A percentile compares a stretch with the other conserved stretches of the same genome.
phyloP scores from a whole-genome alignment of 2,888 invertebrate genomes.

The Mesorhabditis spiculigera region DNA sequence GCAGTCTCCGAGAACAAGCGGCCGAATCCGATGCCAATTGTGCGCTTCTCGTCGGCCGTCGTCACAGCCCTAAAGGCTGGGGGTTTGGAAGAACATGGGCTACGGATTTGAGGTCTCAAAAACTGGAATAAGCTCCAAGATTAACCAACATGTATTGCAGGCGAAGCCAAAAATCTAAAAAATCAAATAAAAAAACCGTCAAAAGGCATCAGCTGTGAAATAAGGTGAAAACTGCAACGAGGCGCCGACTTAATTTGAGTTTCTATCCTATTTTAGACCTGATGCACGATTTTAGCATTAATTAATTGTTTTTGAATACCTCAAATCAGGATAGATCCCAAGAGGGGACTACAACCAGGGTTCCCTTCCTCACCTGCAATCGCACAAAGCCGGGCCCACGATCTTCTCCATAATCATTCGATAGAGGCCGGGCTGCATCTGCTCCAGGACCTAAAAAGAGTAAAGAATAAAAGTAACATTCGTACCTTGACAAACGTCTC shows the following conservation, averaged over 20 bases:
- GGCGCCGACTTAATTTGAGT: no score
- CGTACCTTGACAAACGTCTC: conserved; percentile 73
- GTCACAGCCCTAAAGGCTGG: conserved; percentile 73
- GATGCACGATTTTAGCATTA: no score
- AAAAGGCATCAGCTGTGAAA: no score
- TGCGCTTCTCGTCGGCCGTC: conserved; percentile 79
- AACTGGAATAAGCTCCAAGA: no score
- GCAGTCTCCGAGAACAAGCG: conserved; percentile 64
- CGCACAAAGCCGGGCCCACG: conserved; percentile 15
- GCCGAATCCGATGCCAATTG: conserved; percentile 83
- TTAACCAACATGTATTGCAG: no score
- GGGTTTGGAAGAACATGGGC: conserved; percentile 9
- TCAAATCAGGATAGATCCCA: not conserved
- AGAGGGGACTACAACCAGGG: not conserved
- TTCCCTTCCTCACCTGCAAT: not conserved
- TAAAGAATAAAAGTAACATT: conserved; percentile 57
- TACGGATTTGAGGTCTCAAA: no score
- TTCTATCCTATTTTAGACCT: no score
- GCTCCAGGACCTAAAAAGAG: conserved; percentile 31
- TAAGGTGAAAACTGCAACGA: no score
- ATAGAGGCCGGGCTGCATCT: conserved; percentile 74
- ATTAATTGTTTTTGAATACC: no score
- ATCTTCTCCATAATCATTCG: conserved; percentile 85
- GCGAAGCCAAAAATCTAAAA: no score
- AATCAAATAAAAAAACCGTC: no score